Evolutionary conservation across 1,140 invertebrate genomes (phyloP), one percentile per base, ranked within the genome.

Genomic region (Zaprionus africanus): DNA sequence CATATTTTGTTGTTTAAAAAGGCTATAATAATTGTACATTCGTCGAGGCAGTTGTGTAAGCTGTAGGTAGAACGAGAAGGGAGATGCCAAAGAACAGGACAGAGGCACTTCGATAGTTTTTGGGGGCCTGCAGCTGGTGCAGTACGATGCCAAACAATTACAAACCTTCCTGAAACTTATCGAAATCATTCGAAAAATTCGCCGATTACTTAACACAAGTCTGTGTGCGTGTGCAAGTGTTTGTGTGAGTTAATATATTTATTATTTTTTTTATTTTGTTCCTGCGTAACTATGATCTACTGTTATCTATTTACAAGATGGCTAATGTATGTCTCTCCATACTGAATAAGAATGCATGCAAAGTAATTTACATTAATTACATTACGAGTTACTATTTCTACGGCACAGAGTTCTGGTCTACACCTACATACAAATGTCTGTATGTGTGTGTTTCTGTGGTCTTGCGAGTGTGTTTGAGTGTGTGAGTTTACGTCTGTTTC

Each of bases 401-500:
- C 22, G 22, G 53, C 26, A 56, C 53, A 56, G 46, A 51, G 4
- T 56, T 56, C 13, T 58, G 6, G 31, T 36, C n/a, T 36, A 58
- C 31, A 22, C 15, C 11, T n/a, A 36, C 28, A 28, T 28, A 28
- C 28, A 28, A 2, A 28, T 28, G 28, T 28, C 6, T 31, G 9
- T 34, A 31, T 31, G n/a, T 34, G 7, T 31, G 17, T 58, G 19
- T 67, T 22, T 22, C 15, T 67, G 11, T 17, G n/a, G 31, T 34
- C 9, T 34, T 34, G 31, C 31, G 31, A 22, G 24, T 34, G 17
- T 34, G 13, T 31, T 15, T 43, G 13, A 46, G 2, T 58, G 19
- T 6, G 15, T 60, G 31, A 53, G 36, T 13, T 84, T 73, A 81
- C n/a, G 78, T 64, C 24, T 90, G 84, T 28, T 87, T 91, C 1